These are phyloP conservation scores for Apolygus lucorum DNA, from an alignment of 1,140 invertebrate genomes.

Conservation along the genomic window DNA sequence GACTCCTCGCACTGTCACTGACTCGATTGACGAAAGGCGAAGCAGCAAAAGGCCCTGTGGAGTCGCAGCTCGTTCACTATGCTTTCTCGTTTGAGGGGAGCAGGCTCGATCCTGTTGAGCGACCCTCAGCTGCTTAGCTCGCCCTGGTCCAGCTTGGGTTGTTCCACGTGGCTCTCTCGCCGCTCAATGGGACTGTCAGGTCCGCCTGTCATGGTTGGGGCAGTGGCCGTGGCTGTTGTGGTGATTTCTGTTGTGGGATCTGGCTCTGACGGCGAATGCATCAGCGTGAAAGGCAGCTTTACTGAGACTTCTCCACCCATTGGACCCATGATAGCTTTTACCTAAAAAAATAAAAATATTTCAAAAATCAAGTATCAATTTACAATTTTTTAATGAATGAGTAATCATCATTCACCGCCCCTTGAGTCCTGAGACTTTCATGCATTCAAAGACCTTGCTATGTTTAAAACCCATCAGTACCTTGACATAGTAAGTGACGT, in stretches of 20 bases:
- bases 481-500: conserved; percentile 83
- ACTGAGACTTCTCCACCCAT: conserved; percentile 70
- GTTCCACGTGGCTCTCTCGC: neutral
- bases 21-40: conserved; percentile 18
- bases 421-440: too few relatives aligned
- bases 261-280: conserved; percentile 45
- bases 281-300: conserved; percentile 69
- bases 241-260: conserved; percentile 39
- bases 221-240: conserved; percentile 35
- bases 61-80: conserved; percentile 24
- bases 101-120: conserved; percentile 2
- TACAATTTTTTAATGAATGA: too few relatives aligned
- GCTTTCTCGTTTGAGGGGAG: conserved; percentile 21
- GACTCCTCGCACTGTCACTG: conserved; percentile 7
- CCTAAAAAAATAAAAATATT: conserved; percentile 29
- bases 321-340: conserved; percentile 63
- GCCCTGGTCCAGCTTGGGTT: conserved; percentile 15
- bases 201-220: conserved; percentile 38
- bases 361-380: conserved; percentile 29
- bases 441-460: too few relatives aligned
- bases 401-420: too few relatives aligned
- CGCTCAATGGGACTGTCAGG: neutral
- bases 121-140: conserved; percentile 21
- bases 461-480: conserved; percentile 36
- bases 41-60: conserved; percentile 31